Evolutionary conservation across 2,888 invertebrate genomes (phyloP).

Genomic region (Drosophila merina): DNA sequence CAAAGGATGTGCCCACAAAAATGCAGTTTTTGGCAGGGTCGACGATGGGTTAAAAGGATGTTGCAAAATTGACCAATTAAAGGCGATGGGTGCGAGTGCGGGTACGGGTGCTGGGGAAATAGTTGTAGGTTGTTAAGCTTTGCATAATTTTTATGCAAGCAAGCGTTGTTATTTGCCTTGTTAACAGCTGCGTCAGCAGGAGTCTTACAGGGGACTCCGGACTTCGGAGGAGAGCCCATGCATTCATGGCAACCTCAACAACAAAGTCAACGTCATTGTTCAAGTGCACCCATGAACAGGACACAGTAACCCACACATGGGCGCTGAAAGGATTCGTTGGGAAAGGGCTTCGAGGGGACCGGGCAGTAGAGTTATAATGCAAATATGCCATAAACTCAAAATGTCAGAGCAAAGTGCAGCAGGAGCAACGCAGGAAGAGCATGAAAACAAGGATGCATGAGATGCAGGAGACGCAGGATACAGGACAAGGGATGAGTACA

Average conservation of each 20-base stretch:
- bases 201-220: not conserved
- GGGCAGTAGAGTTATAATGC: conserved; percentile 63
- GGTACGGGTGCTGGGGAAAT: conserved; percentile 20
- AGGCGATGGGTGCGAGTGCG: not conserved
- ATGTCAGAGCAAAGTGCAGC: conserved; percentile 73
- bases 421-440: conserved; percentile 28
- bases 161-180: conserved; percentile 57
- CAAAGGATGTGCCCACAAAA: conserved; percentile 17
- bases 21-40: conserved; percentile 7
- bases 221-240: conserved; percentile 2
- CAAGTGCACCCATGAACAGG: conserved; percentile 53
- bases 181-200: conserved; percentile 58
- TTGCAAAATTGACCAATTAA: conserved; percentile 45
- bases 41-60: conserved; percentile 23
- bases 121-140: conserved; percentile 39
- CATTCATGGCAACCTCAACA: conserved; percentile 56
- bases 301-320: conserved; percentile 36
- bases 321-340: conserved; percentile 7
- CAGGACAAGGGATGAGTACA: conserved; percentile 26
- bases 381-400: conserved; percentile 76
- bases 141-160: conserved; percentile 54
- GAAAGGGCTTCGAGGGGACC: conserved; percentile 8
- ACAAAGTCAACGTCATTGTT: conserved; percentile 63
- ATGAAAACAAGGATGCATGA: conserved; percentile 14
- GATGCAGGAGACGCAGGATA: conserved; percentile 13